Percentiles rank a stretch among this genome's conserved stretches.
phyloP scores from a whole-genome alignment of 2,113 vertebrate genomes.

The Neogobius melanostomus region DNA sequence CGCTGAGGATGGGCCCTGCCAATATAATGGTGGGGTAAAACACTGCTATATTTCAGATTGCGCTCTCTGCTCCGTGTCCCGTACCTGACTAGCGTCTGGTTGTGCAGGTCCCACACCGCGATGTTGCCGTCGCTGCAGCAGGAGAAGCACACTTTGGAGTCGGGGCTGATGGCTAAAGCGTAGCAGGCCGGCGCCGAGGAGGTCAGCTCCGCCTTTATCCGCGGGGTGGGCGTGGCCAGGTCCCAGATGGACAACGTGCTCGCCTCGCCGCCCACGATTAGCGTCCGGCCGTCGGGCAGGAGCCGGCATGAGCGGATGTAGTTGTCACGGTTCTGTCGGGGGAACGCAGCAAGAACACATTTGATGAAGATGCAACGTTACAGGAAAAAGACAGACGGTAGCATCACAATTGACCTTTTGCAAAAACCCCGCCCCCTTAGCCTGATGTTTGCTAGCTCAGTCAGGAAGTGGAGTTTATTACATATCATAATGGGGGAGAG shows the following conservation, averaged over 20 bases:
- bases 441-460: too few species aligned
- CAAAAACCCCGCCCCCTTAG: too few species aligned
- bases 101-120: conserved; percentile 96
- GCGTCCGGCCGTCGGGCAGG: conserved; percentile 91
- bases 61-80: conserved; percentile 22
- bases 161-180: conserved; percentile 95
- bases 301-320: conserved; percentile 98
- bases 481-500: too few species aligned
- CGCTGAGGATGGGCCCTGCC: too few species aligned
- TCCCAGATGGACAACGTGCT: conserved; percentile 97
- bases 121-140: conserved; percentile 98
- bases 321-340: conserved; percentile 90
- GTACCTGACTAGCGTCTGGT: conserved; percentile 95
- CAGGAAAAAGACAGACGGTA: too few species aligned
- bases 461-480: too few species aligned
- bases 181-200: conserved; percentile 95
- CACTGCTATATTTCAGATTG: too few species aligned
- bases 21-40: too few species aligned
- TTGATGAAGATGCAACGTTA: not conserved
- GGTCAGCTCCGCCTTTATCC: conserved; percentile 97
- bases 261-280: conserved; percentile 94
- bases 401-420: too few species aligned
- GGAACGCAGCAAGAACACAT: not conserved
- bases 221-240: conserved; percentile 91
- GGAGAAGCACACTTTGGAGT: conserved; percentile 98